These are phyloP conservation scores for Cossypha polioptera DNA, from an alignment of 2,797 vertebrate genomes.

Conservation along the genomic window DNA sequence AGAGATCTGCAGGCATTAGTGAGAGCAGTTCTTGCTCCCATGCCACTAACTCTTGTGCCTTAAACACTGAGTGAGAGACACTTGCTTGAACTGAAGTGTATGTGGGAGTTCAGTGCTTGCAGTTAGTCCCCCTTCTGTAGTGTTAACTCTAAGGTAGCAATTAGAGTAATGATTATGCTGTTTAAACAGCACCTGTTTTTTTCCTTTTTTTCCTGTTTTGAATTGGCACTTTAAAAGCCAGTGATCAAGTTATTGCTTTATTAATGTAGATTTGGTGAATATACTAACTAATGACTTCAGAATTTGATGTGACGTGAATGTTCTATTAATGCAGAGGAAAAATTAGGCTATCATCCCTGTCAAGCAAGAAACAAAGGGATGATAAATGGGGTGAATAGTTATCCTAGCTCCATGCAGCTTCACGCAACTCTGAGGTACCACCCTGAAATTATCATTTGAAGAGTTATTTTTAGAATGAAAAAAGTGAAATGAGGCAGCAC, in stretches of 20 bases:
- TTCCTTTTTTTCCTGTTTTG: neutral
- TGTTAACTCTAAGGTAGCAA: conserved; percentile 12
- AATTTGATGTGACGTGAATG: conserved; percentile 54
- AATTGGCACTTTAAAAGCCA: conserved; percentile 48
- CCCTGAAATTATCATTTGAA: conserved; percentile 7
- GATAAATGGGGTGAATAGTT: conserved; percentile 30
- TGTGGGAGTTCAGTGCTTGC: neutral
- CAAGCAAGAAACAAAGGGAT: conserved; percentile 42
- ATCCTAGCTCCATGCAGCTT: conserved; percentile 7
- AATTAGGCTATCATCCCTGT: conserved; percentile 36
- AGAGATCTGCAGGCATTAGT: neutral
- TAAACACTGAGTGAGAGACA: neutral
- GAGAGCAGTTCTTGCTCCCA: neutral
- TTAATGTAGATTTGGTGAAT: conserved; percentile 52
- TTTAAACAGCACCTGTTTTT: conserved; percentile 18
- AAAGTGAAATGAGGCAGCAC: neutral
- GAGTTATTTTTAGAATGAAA: conserved; percentile 9
- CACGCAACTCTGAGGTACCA: neutral
- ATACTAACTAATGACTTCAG: conserved; percentile 63
- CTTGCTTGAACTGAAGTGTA: neutral
- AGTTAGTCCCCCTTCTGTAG: neutral
- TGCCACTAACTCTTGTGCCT: neutral
- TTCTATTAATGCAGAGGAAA: conserved; percentile 42
- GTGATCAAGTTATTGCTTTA: conserved; percentile 53
- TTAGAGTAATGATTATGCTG: conserved; percentile 36